Evolutionary conservation across 2,113 vertebrate genomes (phyloP), one percentile per base, ranked within the genome.

Genomic region (Gobius niger): DNA sequence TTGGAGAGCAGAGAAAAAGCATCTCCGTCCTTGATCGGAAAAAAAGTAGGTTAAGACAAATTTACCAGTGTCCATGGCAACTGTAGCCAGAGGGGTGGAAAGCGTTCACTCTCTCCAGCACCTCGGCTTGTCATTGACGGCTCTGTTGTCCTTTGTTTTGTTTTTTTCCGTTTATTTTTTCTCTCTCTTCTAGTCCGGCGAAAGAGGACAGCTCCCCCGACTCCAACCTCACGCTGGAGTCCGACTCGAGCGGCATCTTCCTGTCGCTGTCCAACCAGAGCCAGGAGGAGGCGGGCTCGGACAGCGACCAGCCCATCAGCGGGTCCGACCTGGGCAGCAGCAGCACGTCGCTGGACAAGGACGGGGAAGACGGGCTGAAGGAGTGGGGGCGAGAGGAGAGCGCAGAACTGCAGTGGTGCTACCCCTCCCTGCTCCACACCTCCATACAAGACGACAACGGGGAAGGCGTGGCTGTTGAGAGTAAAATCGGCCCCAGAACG

Each of bases 221-320:
- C 82, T 92, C 92, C n/a, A 91, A 91, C 72, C 67, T 90, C 7
- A 91, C 89, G 0, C 60, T 91, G 54, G 91, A 92, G 63, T 92
- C 90, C 0, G 92, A 93, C 65, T 92, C 92, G 60, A 92, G 92
- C 19, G 91, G 91, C n/a, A 70, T 93, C 66, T 92, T 91, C 67
- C 89, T 91, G 72, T 91, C 90, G 42, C 80, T 90, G 68, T 91
- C 91, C 66, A 91, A 90, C 76, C 89, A 87, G 68, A 93, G 91
- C 79, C 90, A 87, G 67, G 91, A 92, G 19, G 91, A 92, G 47
- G 67, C 76, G 0, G 84, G 86, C 44, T 91, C 87, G 1, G 89
- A 91, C 80, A 89, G 87, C 3, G 90, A 92, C 75, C 86, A 88
- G 67, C 87, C 89, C 65, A 76, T 87, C 70, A 90, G 85, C 61